Evolutionary conservation across 2,888 invertebrate species (phyloP).

Genomic region (Perithous albicinctus): DNA sequence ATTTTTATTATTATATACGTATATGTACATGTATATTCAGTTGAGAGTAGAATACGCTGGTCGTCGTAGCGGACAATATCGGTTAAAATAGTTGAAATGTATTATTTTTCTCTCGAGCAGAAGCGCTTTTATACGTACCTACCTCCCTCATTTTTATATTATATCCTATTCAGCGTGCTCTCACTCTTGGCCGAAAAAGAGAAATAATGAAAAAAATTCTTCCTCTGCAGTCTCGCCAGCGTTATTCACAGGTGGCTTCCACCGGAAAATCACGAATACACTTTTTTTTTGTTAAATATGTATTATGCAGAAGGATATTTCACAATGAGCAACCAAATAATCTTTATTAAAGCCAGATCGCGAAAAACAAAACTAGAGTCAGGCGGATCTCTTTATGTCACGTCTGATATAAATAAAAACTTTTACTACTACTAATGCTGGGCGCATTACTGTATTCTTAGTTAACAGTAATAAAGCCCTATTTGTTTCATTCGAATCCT

Average conservation of each 20-base stretch:
- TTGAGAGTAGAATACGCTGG: neutral
- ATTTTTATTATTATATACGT: slow-evolving; percentile 28
- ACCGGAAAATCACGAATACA: neutral
- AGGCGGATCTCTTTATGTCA: too few relatives aligned
- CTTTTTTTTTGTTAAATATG: too few relatives aligned
- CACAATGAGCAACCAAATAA: neutral
- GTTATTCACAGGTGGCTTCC: neutral
- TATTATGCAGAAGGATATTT: neutral
- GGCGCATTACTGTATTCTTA: too few relatives aligned
- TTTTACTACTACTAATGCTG: too few relatives aligned
- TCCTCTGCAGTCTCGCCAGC: neutral
- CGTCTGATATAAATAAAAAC: too few relatives aligned
- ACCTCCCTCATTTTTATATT: neutral
- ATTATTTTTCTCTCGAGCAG: neutral
- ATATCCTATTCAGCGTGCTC: neutral
- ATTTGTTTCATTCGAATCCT: too few relatives aligned
- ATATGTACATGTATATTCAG: neutral
- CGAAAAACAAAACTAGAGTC: neutral
- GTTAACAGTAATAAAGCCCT: too few relatives aligned
- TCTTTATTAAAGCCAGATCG: neutral
- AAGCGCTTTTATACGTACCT: neutral
- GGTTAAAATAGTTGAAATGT: neutral
- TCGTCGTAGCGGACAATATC: neutral
- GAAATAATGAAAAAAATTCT: slow-evolving; percentile 2
- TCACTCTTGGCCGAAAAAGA: neutral